These are phyloP conservation scores for Cerastis leucographa DNA, from an alignment of 2,888 invertebrate species.

Conservation along the genomic window DNA sequence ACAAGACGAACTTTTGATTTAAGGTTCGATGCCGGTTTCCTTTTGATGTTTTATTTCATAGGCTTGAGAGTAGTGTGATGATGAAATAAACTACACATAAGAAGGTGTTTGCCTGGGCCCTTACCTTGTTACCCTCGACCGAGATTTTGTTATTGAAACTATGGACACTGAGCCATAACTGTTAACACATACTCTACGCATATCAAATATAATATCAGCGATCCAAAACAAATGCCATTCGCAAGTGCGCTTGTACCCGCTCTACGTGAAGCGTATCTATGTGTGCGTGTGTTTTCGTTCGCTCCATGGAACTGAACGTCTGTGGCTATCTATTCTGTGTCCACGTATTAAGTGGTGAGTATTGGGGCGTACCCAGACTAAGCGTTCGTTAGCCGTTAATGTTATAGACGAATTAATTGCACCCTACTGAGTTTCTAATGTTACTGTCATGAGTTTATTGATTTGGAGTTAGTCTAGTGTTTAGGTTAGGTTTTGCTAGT, in stretches of 20 bases:
- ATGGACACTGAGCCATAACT: background rate
- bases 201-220: background rate
- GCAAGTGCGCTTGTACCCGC: background rate
- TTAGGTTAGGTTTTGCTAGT: too few species aligned
- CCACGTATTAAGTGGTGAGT: slow-evolving; percentile 23
- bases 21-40: background rate
- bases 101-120: background rate
- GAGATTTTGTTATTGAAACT: background rate
- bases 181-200: background rate
- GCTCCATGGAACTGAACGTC: background rate
- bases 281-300: background rate
- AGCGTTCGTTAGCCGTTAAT: slow-evolving; percentile 32
- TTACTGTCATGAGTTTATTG: slow-evolving; percentile 22
- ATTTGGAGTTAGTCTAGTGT: slow-evolving; percentile 7
- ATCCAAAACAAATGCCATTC: background rate
- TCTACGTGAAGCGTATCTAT: background rate
- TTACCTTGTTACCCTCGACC: background rate
- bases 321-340: background rate
- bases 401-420: slow-evolving; percentile 46
- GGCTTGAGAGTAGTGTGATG: background rate
- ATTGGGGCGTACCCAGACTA: slow-evolving; percentile 49
- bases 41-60: background rate
- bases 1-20: background rate
- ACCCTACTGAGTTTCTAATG: slow-evolving; percentile 25
- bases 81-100: background rate